Conservation (phyloP, 2,888 invertebrate species). For the Acanthosepion pharaonis region DNA sequence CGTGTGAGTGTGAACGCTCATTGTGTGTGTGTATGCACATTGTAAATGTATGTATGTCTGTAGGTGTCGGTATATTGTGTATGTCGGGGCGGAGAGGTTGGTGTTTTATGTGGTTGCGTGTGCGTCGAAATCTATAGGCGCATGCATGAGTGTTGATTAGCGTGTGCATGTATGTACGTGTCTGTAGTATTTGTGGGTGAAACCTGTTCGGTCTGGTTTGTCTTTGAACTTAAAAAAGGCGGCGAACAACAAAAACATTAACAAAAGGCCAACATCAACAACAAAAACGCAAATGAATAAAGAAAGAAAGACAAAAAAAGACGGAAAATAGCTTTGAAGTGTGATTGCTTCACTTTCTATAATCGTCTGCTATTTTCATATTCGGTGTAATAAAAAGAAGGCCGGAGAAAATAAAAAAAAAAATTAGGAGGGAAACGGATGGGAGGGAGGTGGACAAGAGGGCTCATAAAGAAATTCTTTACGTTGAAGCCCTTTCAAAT, state of each 20-base stretch:
- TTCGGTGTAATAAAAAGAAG: neutral
- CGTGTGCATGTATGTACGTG: neutral
- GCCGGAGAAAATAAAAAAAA: neutral
- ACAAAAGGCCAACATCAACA: neutral
- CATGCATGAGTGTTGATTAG: neutral
- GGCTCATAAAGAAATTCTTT: constrained; percentile 17
- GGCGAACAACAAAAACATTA: neutral
- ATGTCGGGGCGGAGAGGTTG: neutral
- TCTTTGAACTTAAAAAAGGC: neutral
- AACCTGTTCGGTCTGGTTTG: neutral
- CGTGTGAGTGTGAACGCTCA: too few species aligned
- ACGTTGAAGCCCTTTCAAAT: neutral
- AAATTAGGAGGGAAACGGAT: neutral
- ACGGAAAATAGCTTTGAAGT: neutral
- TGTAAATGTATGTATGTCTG: too few species aligned
- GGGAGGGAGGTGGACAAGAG: neutral
- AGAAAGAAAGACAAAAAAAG: neutral
- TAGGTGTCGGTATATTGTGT: neutral
- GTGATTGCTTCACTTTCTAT: neutral
- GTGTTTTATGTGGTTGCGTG: too few species aligned
- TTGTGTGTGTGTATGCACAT: neutral
- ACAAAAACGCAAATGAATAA: too few species aligned
- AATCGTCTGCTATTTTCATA: constrained; percentile 33
- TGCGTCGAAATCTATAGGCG: too few species aligned
- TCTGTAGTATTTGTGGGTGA: neutral